Percentiles rank a stretch among this genome's conserved stretches.
phyloP scores from a whole-genome alignment of 2,888 invertebrate genomes.

The Volucella inflata region DNA sequence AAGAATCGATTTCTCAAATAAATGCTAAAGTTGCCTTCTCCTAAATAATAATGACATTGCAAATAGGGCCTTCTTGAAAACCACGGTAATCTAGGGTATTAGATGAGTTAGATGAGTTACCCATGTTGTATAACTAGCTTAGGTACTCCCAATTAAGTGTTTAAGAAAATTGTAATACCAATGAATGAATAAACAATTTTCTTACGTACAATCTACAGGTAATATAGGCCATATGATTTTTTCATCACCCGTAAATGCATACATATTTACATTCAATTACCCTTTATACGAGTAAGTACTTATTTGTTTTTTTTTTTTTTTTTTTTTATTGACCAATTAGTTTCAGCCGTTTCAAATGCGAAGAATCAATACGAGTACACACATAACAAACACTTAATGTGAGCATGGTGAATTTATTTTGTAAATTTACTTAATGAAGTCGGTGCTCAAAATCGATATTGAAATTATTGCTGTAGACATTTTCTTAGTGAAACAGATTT shows the following conservation, averaged over 20 bases:
- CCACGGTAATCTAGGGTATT: too few species aligned
- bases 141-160: too few species aligned
- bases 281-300: background rate
- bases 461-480: background rate
- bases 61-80: too few species aligned
- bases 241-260: background rate
- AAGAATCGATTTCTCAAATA: too few species aligned
- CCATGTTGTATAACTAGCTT: too few species aligned
- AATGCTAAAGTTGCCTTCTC: too few species aligned
- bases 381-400: slow-evolving; percentile 11
- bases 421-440: slow-evolving; percentile 49
- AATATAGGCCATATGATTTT: background rate
- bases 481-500: background rate
- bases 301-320: slow-evolving; percentile 44
- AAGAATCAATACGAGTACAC: slow-evolving; percentile 36
- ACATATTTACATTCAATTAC: slow-evolving; percentile 36
- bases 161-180: background rate
- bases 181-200: background rate
- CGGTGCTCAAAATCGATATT: slow-evolving; percentile 34
- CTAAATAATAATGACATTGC: too few species aligned
- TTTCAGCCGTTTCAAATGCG: slow-evolving; percentile 50
- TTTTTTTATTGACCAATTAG: slow-evolving; percentile 28
- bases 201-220: background rate
- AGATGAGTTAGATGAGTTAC: too few species aligned
- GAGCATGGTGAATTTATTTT: slow-evolving; percentile 31